A percentile compares a stretch with the other conserved stretches of the same genome.
These are phyloP conservation scores for Drosophila gunungcola DNA, from an alignment of 1,140 invertebrate genomes.

Conservation along the genomic window DNA sequence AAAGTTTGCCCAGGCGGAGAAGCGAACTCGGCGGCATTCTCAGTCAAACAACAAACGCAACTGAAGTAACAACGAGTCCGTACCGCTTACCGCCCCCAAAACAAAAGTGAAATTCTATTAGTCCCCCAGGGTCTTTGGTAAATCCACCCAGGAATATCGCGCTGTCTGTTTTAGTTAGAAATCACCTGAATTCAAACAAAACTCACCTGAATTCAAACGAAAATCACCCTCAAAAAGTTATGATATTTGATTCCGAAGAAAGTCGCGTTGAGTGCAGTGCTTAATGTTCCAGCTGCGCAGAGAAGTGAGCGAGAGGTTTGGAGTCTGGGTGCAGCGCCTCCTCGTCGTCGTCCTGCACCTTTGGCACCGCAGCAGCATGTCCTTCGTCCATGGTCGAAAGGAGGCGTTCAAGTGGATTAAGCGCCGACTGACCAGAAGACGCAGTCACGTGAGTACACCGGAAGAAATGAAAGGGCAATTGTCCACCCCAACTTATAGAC, in stretches of 20 bases:
- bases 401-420: conserved; percentile 75
- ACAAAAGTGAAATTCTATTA: conserved; percentile 50
- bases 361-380: conserved; percentile 66
- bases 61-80: conserved; percentile 72
- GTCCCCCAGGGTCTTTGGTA: neutral
- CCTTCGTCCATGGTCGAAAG: conserved; percentile 60
- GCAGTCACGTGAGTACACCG: conserved; percentile 45
- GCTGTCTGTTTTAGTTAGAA: neutral
- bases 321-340: conserved; percentile 70
- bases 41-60: conserved; percentile 81
- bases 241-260: conserved; percentile 49
- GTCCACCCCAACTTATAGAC: too few species aligned
- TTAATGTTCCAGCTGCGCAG: conserved; percentile 67
- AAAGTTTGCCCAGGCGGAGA: conserved; percentile 28
- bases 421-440: conserved; percentile 62
- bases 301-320: conserved; percentile 42
- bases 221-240: conserved; percentile 24
- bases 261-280: conserved; percentile 11
- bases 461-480: neutral
- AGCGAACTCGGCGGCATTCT: conserved; percentile 64
- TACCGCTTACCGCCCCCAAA: conserved; percentile 26
- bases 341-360: conserved; percentile 57
- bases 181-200: neutral
- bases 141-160: neutral
- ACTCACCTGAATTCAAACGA: neutral